Base-by-base conservation (phyloP, 30 jellyfish, hydroid and myxozoan genomes). In the Hydractinia symbiolongicarpus region DNA sequence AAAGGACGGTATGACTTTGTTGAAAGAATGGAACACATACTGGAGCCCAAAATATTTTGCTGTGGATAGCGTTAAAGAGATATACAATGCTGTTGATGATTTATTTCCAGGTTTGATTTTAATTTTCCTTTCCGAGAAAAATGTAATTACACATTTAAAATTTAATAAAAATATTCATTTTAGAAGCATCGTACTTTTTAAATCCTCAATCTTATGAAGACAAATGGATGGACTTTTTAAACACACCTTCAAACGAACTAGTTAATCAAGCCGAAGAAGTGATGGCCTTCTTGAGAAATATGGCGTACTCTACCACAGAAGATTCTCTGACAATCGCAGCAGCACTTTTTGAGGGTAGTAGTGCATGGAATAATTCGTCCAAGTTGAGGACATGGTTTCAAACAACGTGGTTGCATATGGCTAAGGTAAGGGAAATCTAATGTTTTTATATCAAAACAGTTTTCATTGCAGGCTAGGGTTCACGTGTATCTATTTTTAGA, bases 301-400 rank as follows among this genome's bases (percentile, higher is more conserved):
- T 71, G 80, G 54, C 54, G 56, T 71, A 30, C 80, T 71, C 80
- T 58, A 19, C 51, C 80, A 20, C 80, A 30, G 68, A 71, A 67
- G 61, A 71, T n/a, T n/a, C 56, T 71, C 80, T 71, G 1, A 20
- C 80, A 7, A 20, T n/a, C 11, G 80, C 80, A 20, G 80, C 80
- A 20, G 9, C 80, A 7, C 51, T 50, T 8, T 50, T 71, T n/a
- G 80, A 71, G 54, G 80, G n/a, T 7, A 71, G 56, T n/a, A 53
- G 54, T 71, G 80, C 51, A 20, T 71, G 80, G 80, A 30, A 20
- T 19, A 71, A 20, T 20, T 71, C 80, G 61, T 19, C 9, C 68
- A 71, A 49, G 9, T 53, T 71, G 80, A 71, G 80, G 80, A 53
- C 40, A 49, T 71, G 80, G 80, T 71, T 71, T 53, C 80, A 71